Evolutionary conservation across 2,797 vertebrate species (phyloP).

Genomic region (Oreochromis grahami): DNA sequence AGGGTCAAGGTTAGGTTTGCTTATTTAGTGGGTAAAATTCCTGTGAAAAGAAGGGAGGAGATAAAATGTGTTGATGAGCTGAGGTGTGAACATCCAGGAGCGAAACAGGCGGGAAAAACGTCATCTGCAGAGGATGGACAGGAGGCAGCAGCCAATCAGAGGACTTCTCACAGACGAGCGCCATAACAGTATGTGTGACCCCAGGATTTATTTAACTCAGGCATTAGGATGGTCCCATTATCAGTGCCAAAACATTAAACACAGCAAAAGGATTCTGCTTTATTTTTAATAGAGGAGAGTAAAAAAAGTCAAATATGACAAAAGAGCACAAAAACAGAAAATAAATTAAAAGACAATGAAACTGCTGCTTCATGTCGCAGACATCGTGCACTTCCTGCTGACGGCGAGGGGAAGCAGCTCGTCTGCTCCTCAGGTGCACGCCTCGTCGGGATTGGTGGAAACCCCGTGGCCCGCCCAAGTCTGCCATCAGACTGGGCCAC

Average conservation of each 20-base stretch:
- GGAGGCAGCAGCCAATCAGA: background rate
- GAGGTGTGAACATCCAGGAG: background rate
- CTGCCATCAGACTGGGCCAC: fast-evolving
- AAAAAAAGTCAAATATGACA: background rate
- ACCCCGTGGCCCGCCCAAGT: fast-evolving
- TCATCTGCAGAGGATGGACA: background rate
- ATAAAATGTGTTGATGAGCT: background rate
- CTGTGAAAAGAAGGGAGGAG: background rate
- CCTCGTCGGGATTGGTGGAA: background rate
- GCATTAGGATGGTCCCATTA: background rate
- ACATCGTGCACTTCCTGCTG: background rate
- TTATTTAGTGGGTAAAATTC: slow-evolving; percentile 3
- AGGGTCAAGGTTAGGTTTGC: slow-evolving; percentile 11
- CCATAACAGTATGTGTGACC: background rate
- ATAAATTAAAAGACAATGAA: background rate
- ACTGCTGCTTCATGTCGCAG: background rate
- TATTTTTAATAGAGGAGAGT: fast-evolving
- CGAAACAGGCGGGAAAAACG: background rate
- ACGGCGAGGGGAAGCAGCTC: background rate
- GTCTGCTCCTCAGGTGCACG: background rate
- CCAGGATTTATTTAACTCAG: background rate
- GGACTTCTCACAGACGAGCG: fast-evolving
- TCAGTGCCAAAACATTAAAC: background rate
- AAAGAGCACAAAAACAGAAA: too few species aligned
- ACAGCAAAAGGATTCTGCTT: background rate